phyloP scores from a whole-genome alignment of 2,888 invertebrate species.

The Rotaria macrura region DNA sequence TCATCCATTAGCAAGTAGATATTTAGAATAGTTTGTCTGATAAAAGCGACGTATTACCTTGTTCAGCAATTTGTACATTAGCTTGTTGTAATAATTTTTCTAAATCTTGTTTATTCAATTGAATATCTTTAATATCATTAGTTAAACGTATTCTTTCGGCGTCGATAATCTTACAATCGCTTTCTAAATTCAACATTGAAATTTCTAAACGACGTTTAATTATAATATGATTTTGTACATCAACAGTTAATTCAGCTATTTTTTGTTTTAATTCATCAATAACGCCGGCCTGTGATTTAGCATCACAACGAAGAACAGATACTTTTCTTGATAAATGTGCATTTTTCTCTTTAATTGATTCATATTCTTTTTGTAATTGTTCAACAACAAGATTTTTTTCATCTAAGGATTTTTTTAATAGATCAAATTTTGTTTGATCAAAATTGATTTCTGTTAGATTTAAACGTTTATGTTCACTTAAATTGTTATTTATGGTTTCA shows the following conservation, averaged over 20 bases:
- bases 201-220: neutral
- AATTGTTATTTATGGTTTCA: neutral
- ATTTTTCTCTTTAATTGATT: neutral
- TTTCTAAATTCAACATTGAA: neutral
- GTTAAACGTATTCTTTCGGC: neutral
- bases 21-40: neutral
- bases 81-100: constrained; percentile 14
- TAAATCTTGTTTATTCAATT: neutral
- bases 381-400: neutral
- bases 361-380: neutral
- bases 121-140: neutral
- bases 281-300: neutral
- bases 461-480: neutral
- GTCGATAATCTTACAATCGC: neutral
- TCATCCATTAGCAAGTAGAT: no score
- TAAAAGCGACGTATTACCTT: neutral
- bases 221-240: neutral
- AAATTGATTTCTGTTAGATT: neutral
- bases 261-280: constrained; percentile 9
- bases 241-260: neutral
- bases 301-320: neutral
- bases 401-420: neutral
- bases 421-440: neutral
- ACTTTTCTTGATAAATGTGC: neutral
- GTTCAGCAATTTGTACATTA: neutral